phyloP scores from a whole-genome alignment of 2,797 vertebrate species.

The Tachyglossus aculeatus region DNA sequence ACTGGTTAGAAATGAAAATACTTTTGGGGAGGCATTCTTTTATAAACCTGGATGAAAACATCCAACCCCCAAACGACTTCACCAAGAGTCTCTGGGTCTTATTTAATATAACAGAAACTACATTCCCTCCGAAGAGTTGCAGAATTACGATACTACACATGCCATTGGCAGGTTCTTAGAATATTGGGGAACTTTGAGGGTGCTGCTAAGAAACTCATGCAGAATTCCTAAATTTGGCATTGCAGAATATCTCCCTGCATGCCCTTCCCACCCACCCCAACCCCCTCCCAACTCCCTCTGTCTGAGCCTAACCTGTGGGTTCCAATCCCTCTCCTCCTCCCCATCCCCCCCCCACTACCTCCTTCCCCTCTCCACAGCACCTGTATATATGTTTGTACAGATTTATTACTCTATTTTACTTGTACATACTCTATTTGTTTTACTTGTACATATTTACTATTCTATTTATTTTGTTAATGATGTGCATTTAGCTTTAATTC shows the following conservation, averaged over 20 bases:
- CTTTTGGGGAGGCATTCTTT: neutral
- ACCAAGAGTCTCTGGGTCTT: neutral
- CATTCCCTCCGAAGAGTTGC: conserved; percentile 4
- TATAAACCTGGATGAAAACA: too few relatives aligned
- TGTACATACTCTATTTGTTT: too few relatives aligned
- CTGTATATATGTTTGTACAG: too few relatives aligned
- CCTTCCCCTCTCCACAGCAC: too few relatives aligned
- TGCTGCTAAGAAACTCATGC: conserved; percentile 20
- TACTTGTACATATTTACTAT: too few relatives aligned
- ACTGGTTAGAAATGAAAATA: neutral
- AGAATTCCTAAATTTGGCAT: neutral
- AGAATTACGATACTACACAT: neutral
- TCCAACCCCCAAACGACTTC: neutral
- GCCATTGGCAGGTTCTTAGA: conserved; percentile 6
- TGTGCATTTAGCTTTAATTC: too few relatives aligned
- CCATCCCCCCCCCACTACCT: too few relatives aligned
- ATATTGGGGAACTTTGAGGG: neutral
- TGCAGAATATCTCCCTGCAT: neutral
- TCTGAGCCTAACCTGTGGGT: too few relatives aligned
- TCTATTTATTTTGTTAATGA: too few relatives aligned
- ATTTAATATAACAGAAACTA: neutral
- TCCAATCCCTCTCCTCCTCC: too few relatives aligned
- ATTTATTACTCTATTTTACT: too few relatives aligned
- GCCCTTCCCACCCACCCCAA: neutral
- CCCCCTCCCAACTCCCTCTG: neutral